phyloP scores from a whole-genome alignment of 64 coral and sea anemone genomes.

The Astreopora myriophthalma region DNA sequence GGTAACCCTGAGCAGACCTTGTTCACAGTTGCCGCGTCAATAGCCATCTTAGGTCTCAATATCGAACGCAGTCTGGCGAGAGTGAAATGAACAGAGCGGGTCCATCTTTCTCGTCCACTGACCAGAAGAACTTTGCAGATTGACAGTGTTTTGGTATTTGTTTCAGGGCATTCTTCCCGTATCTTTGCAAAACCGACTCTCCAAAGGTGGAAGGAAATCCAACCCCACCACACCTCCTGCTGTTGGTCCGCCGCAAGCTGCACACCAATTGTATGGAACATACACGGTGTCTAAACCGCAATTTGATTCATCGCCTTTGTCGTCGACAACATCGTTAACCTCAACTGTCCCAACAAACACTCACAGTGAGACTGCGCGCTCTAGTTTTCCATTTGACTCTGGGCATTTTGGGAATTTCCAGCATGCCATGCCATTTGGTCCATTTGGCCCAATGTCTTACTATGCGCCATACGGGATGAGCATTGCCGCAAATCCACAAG shows the following conservation, averaged over 20 bases:
- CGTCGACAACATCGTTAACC: conserved; percentile 12
- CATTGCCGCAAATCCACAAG: not conserved
- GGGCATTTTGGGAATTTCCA: conserved; percentile 18
- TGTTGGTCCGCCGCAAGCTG: conserved; percentile 33
- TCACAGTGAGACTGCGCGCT: conserved; percentile 16
- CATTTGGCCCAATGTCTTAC: conserved; percentile 52
- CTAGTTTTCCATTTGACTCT: conserved; percentile 18
- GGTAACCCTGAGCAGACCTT: no score
- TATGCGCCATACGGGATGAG: conserved; percentile 25
- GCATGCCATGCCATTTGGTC: conserved; percentile 52
- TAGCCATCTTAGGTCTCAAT: no score
- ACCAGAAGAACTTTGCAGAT: not conserved
- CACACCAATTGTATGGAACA: conserved; percentile 57
- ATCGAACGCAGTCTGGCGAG: no score
- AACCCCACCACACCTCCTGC: conserved; percentile 84
- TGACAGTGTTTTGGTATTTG: not conserved
- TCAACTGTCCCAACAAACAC: conserved; percentile 5
- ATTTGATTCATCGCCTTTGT: conserved; percentile 32
- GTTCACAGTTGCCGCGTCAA: no score
- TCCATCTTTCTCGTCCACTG: not conserved
- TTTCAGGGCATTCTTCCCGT: conserved; percentile 60
- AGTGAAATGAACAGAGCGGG: no score
- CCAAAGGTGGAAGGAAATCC: conserved; percentile 49
- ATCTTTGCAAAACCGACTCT: conserved; percentile 51
- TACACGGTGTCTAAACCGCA: not conserved